A percentile compares a stretch with the other conserved stretches of the same genome.
phyloP scores from a whole-genome alignment of 2,113 vertebrate species.

The Syngnathus typhle region DNA sequence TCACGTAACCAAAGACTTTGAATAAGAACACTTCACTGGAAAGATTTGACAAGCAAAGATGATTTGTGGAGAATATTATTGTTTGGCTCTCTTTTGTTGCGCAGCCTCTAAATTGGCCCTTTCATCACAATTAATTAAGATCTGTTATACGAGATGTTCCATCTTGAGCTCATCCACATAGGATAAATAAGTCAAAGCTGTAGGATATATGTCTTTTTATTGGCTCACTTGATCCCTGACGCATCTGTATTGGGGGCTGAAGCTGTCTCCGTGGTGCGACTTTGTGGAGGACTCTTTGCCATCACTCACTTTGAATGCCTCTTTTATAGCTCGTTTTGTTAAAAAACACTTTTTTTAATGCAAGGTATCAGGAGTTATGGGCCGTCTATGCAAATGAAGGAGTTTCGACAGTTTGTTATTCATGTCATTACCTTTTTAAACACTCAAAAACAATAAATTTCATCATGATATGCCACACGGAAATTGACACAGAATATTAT shows the following conservation, averaged over 20 bases:
- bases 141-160: slow-evolving; percentile 72
- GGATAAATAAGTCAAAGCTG: slow-evolving; percentile 74
- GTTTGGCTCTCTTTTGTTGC: slow-evolving; percentile 69
- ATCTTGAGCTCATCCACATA: slow-evolving; percentile 74
- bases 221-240: slow-evolving; percentile 72
- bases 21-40: slow-evolving; percentile 71
- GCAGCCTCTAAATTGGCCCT: slow-evolving; percentile 72
- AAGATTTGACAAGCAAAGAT: slow-evolving; percentile 70
- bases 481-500: slow-evolving; percentile 84
- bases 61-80: slow-evolving; percentile 73
- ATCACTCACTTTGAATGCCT: slow-evolving; percentile 72
- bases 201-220: slow-evolving; percentile 79
- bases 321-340: slow-evolving; percentile 80
- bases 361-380: slow-evolving; percentile 78
- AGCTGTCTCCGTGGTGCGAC: slow-evolving; percentile 60
- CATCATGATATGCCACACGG: slow-evolving; percentile 66
- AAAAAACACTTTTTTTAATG: slow-evolving; percentile 74
- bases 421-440: slow-evolving; percentile 79
- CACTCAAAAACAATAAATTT: slow-evolving; percentile 77
- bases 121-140: slow-evolving; percentile 81
- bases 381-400: slow-evolving; percentile 76
- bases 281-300: slow-evolving; percentile 67
- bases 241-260: slow-evolving; percentile 63
- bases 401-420: slow-evolving; percentile 80
- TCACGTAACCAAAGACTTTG: slow-evolving; percentile 66